phyloP scores from a whole-genome alignment of 1,140 invertebrate genomes.

The Drosophila micromelanica region DNA sequence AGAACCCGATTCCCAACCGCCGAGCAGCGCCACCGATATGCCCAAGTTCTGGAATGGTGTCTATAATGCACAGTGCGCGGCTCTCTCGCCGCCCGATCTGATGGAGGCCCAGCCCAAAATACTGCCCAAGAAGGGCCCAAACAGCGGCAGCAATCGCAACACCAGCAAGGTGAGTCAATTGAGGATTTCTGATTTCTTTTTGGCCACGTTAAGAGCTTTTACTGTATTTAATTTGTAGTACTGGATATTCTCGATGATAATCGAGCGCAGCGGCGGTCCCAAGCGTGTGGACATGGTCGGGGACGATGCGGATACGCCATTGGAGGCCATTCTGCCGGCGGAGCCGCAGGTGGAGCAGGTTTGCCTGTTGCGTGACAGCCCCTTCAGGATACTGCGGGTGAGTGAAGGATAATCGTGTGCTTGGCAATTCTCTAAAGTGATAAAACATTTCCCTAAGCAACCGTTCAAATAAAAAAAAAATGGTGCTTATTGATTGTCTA shows the following conservation, averaged over 20 bases:
- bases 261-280: constrained; percentile 66
- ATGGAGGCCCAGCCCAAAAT: constrained; percentile 74
- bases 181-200: not conserved
- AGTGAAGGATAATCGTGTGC: constrained; percentile 63
- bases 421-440: constrained; percentile 63
- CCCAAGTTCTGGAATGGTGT: constrained; percentile 74
- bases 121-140: constrained; percentile 52
- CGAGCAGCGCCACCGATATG: constrained; percentile 44
- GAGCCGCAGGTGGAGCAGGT: constrained; percentile 79
- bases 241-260: constrained; percentile 83
- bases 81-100: constrained; percentile 59
- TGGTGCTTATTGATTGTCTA: constrained; percentile 33
- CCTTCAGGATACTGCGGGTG: constrained; percentile 88
- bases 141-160: constrained; percentile 47
- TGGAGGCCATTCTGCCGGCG: constrained; percentile 85
- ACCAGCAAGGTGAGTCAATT: constrained; percentile 63
- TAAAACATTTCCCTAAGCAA: constrained; percentile 24
- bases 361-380: constrained; percentile 88
- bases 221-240: constrained; percentile 47
- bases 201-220: not conserved
- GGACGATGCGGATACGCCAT: constrained; percentile 81
- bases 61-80: constrained; percentile 59
- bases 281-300: constrained; percentile 66
- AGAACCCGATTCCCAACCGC: constrained; percentile 8
- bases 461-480: constrained; percentile 40